Conservation (phyloP, 2,888 invertebrate species). For the Eupsilia transversa region DNA sequence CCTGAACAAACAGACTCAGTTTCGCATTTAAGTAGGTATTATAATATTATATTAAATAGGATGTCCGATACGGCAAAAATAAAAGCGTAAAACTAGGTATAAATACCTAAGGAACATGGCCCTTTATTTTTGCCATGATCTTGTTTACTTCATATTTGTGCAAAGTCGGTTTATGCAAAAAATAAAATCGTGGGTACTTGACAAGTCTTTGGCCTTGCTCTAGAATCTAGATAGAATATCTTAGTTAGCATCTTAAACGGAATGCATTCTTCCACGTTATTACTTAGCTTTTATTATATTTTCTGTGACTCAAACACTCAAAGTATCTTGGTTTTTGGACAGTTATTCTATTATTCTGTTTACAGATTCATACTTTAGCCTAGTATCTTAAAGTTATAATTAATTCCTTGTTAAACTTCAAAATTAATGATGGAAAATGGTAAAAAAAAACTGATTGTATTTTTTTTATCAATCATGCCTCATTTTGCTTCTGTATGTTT, state of each 20-base stretch:
- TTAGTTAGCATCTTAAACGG: constrained; percentile 38
- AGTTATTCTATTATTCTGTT: not conserved
- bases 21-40: too few species aligned
- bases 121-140: not conserved
- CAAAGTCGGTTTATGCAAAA: constrained; percentile 43
- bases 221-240: constrained; percentile 43
- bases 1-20: too few species aligned
- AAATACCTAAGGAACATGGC: not conserved
- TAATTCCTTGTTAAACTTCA: not conserved
- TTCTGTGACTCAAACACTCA: not conserved
- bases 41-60: too few species aligned
- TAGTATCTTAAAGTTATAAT: not conserved
- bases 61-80: not conserved
- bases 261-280: constrained; percentile 43
- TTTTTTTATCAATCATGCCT: too few species aligned
- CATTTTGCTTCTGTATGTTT: constrained; percentile 2
- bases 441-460: not conserved
- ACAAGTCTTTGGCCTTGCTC: constrained; percentile 39
- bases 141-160: constrained; percentile 13
- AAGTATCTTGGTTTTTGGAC: not conserved
- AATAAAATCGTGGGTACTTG: constrained; percentile 2
- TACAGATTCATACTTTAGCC: not conserved
- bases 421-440: not conserved
- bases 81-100: too few species aligned
- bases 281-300: constrained; percentile 15